Percentiles rank a stretch among this genome's conserved stretches.
These are phyloP conservation scores for Asteroscopus sphinx DNA, from an alignment of 2,888 invertebrate species.

Conservation along the genomic window DNA sequence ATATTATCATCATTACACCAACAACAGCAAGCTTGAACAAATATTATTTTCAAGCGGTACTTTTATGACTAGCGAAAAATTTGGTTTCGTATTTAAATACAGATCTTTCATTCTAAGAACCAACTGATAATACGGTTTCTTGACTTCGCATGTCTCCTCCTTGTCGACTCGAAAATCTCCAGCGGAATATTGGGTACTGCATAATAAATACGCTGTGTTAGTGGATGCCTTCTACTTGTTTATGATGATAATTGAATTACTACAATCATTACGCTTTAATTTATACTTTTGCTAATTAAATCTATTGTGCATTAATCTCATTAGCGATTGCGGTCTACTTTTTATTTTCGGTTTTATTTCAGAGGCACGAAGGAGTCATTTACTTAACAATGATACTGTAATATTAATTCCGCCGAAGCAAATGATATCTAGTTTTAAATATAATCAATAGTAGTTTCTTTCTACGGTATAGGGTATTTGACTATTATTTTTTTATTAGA, in stretches of 20 bases:
- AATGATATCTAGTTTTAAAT: constrained; percentile 28
- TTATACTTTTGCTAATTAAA: constrained; percentile 27
- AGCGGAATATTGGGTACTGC: constrained; percentile 90
- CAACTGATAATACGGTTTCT: constrained; percentile 90
- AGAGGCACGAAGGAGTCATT: constrained; percentile 35
- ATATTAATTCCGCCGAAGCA: constrained; percentile 35
- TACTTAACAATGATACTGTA: constrained; percentile 24
- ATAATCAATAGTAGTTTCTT: constrained; percentile 15
- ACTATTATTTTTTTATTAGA: no score
- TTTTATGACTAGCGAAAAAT: constrained; percentile 81
- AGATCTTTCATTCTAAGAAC: constrained; percentile 87
- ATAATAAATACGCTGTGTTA: constrained; percentile 88
- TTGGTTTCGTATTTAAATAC: constrained; percentile 75
- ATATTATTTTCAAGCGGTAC: constrained; percentile 80
- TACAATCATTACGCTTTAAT: constrained; percentile 34
- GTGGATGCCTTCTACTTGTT: constrained; percentile 71
- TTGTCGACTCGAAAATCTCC: constrained; percentile 89
- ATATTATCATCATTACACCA: constrained; percentile 67
- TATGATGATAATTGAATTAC: constrained; percentile 56
- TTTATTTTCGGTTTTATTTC: constrained; percentile 25
- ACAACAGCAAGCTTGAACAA: constrained; percentile 73
- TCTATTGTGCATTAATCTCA: constrained; percentile 28
- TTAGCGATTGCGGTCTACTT: constrained; percentile 37
- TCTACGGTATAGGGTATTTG: constrained; percentile 27
- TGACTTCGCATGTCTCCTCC: constrained; percentile 89